Evolutionary conservation across 92 coral and sea anemone genomes (phyloP).

Genomic region (Epizoanthus illoricatus): DNA sequence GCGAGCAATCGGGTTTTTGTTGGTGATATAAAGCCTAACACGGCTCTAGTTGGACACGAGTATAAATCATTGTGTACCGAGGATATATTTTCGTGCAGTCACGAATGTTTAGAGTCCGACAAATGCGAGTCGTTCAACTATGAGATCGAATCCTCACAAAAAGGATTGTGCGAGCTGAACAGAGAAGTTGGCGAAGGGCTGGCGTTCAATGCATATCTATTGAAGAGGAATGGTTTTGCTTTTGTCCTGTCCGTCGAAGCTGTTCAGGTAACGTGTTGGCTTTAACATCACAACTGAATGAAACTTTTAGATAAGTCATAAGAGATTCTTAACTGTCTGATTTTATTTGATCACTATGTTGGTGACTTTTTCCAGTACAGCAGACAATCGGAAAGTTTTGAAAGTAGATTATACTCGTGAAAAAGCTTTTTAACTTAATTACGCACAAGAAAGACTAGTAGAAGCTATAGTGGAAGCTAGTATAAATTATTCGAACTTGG

Average conservation of each 20-base stretch:
- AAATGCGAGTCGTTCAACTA: constrained; percentile 29
- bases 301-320: too few species aligned
- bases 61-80: neutral
- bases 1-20: constrained; percentile 3
- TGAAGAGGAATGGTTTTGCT: constrained; percentile 5
- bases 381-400: too few species aligned
- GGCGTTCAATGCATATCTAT: neutral
- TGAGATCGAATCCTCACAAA: neutral
- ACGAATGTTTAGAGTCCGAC: constrained; percentile 13
- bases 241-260: constrained; percentile 27
- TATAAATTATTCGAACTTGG: too few species aligned
- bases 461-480: too few species aligned
- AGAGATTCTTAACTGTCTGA: too few species aligned
- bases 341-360: too few species aligned
- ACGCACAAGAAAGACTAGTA: too few species aligned
- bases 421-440: too few species aligned
- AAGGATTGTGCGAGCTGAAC: constrained; percentile 23
- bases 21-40: constrained; percentile 14
- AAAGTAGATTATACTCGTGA: too few species aligned
- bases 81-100: constrained; percentile 15
- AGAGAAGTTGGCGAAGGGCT: neutral
- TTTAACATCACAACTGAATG: neutral
- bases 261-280: constrained; percentile 8
- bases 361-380: too few species aligned
- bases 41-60: neutral